phyloP scores from a whole-genome alignment of 2,797 vertebrate genomes.

The Acipenser transmontanus region DNA sequence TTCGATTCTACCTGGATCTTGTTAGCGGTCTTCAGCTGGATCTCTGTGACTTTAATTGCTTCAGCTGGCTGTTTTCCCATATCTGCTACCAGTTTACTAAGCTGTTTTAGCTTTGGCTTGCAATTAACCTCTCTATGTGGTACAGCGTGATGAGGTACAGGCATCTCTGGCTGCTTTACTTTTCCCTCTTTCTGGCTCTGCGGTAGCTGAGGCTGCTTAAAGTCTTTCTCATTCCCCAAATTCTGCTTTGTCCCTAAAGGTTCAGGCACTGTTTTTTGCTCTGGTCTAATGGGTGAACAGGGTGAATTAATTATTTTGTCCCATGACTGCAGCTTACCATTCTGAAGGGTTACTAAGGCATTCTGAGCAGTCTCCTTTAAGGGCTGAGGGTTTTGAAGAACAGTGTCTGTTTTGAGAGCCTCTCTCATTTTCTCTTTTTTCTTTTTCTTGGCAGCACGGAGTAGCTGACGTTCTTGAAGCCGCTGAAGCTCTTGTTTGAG shows the following conservation, averaged over 20 bases:
- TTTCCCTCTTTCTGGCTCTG: constrained; percentile 57
- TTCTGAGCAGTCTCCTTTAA: constrained; percentile 66
- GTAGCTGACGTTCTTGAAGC: constrained; percentile 83
- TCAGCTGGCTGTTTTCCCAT: constrained; percentile 49
- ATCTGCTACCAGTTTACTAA: constrained; percentile 41
- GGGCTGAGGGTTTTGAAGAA: constrained; percentile 63
- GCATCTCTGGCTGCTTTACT: constrained; percentile 62
- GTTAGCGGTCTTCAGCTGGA: constrained; percentile 40
- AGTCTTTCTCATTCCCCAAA: constrained; percentile 44
- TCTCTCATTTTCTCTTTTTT: constrained; percentile 79
- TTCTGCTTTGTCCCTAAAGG: constrained; percentile 5
- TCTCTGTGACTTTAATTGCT: constrained; percentile 54
- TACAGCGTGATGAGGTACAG: constrained; percentile 56
- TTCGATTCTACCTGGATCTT: constrained; percentile 56
- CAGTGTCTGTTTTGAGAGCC: constrained; percentile 47
- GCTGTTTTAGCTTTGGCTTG: constrained; percentile 66
- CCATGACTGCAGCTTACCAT: constrained; percentile 41
- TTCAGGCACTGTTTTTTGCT: constrained; percentile 43
- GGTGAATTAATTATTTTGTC: constrained; percentile 51
- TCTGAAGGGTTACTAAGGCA: constrained; percentile 43
- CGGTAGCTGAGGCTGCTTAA: constrained; percentile 27
- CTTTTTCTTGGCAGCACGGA: constrained; percentile 85
- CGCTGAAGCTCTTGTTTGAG: constrained; percentile 80
- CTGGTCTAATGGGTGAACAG: constrained; percentile 42
- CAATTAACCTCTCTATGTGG: constrained; percentile 58